Evolutionary conservation across 2,113 vertebrate genomes (phyloP).

Genomic region (Empidonax alnorum): DNA sequence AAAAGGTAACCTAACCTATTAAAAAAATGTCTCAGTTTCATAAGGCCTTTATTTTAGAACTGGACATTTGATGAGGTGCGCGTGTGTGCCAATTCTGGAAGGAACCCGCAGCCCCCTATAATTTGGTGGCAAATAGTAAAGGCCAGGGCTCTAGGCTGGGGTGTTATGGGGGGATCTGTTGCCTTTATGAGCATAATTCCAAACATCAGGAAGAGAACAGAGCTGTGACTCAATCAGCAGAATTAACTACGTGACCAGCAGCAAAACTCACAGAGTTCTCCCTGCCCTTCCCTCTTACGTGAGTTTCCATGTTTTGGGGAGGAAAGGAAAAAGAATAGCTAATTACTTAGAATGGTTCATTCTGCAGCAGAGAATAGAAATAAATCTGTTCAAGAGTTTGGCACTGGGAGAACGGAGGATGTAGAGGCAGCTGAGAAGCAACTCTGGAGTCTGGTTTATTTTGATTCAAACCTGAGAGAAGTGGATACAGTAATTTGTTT

Average conservation of each 20-base stretch:
- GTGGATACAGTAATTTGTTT: background rate
- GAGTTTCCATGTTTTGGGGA: slow-evolving; percentile 9
- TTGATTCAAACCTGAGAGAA: background rate
- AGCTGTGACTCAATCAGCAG: background rate
- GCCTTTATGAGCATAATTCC: background rate
- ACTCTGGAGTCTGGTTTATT: background rate
- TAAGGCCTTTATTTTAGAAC: background rate
- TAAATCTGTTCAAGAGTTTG: background rate
- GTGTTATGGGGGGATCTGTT: background rate
- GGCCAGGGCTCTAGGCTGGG: background rate
- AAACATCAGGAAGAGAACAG: background rate
- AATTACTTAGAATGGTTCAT: slow-evolving; percentile 31
- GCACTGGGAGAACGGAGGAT: background rate
- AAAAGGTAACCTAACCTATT: background rate
- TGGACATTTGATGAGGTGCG: background rate
- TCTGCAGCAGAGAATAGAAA: slow-evolving; percentile 18
- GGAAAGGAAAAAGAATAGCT: slow-evolving; percentile 40
- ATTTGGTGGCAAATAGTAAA: background rate
- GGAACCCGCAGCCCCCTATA: accelerated
- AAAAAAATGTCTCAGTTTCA: background rate
- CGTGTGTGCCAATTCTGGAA: background rate
- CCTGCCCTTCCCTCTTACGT: background rate
- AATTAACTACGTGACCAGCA: slow-evolving; percentile 10
- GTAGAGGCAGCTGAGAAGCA: background rate
- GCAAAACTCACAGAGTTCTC: background rate